phyloP scores from a whole-genome alignment of 2,888 invertebrate genomes.

The Melipona bicolor region DNA sequence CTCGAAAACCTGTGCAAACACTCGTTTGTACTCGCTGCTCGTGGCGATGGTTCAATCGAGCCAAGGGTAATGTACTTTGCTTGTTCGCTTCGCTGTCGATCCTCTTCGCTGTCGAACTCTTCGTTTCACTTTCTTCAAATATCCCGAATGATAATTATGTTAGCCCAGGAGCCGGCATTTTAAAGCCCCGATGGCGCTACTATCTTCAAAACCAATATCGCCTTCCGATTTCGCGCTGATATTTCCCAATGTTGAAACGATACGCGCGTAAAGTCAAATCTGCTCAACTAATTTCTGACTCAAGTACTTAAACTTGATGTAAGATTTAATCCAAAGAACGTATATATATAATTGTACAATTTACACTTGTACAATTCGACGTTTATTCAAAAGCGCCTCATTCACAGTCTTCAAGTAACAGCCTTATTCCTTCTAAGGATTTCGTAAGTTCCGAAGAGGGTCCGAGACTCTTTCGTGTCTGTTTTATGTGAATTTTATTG shows the following conservation, averaged over 20 bases:
- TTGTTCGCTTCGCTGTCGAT: slow-evolving; percentile 59
- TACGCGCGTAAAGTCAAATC: not conserved
- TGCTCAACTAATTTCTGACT: too few species aligned
- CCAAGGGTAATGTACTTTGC: slow-evolving; percentile 73
- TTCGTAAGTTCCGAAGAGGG: too few species aligned
- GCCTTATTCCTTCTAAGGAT: too few species aligned
- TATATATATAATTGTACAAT: too few species aligned
- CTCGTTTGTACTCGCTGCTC: slow-evolving; percentile 42
- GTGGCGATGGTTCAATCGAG: slow-evolving; percentile 39
- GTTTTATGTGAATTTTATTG: too few species aligned
- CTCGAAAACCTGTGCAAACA: slow-evolving; percentile 62
- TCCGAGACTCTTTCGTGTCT: too few species aligned
- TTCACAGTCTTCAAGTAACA: too few species aligned
- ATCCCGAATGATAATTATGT: not conserved
- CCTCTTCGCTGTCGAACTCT: slow-evolving; percentile 7
- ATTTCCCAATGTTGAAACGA: not conserved
- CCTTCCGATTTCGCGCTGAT: not conserved
- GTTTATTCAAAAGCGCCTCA: too few species aligned
- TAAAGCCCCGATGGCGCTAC: not conserved
- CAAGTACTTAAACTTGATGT: too few species aligned
- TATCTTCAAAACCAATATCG: not conserved
- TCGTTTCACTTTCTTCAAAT: slow-evolving; percentile 9
- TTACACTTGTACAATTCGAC: too few species aligned
- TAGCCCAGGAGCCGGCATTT: not conserved
- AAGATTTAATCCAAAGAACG: too few species aligned